phyloP scores from a whole-genome alignment of 53 echinoderm and acorn worm genomes.

The Mesocentrotus franciscanus region DNA sequence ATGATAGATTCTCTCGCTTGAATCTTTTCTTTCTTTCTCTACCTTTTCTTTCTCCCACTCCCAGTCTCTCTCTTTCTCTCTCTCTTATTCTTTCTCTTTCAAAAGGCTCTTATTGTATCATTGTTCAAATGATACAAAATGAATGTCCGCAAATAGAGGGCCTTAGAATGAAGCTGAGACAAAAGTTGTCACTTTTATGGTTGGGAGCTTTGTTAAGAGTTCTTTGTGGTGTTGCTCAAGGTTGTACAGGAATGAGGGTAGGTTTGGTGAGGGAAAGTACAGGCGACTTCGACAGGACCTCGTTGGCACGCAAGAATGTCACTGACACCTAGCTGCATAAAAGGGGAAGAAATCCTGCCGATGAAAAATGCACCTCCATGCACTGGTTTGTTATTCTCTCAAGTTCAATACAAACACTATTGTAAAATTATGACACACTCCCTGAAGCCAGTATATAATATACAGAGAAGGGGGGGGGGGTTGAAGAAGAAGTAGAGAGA shows the following conservation, averaged over 20 bases:
- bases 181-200: conserved; percentile 53
- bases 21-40: conserved; percentile 10
- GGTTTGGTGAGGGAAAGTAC: conserved; percentile 45
- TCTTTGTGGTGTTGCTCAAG: conserved; percentile 48
- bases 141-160: conserved; percentile 30
- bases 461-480: conserved; percentile 8
- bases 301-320: conserved; percentile 61
- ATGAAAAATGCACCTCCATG: conserved; percentile 62
- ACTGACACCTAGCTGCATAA: conserved; percentile 61
- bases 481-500: not conserved
- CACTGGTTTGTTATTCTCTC: conserved; percentile 58
- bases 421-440: conserved; percentile 57
- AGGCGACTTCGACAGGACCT: conserved; percentile 34
- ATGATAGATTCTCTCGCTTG: not conserved
- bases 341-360: conserved; percentile 51
- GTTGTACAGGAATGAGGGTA: conserved; percentile 24
- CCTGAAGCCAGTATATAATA: conserved; percentile 47
- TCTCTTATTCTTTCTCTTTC: not conserved
- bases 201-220: not conserved
- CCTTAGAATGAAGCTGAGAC: conserved; percentile 35
- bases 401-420: conserved; percentile 64
- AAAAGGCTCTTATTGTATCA: conserved; percentile 35
- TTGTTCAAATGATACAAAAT: conserved; percentile 28
- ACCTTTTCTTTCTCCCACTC: not conserved
- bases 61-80: not conserved